Base-by-base conservation (phyloP, 2,888 invertebrate species). In the Cosmopolites sordidus region DNA sequence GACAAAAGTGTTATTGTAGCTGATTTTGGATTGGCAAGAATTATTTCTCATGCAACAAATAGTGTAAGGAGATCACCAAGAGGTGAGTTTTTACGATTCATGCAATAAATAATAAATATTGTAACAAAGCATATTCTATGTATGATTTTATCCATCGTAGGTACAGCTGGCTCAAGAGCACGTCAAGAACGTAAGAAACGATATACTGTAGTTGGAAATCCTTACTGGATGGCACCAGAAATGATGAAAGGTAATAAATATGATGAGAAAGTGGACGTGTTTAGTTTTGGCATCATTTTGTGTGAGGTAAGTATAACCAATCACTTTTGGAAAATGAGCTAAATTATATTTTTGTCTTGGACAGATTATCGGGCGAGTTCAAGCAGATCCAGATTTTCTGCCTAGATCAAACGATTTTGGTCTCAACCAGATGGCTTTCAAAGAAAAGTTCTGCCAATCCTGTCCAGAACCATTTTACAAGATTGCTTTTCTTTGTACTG, bases 221-320 rank as follows among this genome's bases (percentile, higher is more conserved):
- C 96, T 0, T 96, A 94, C 74, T 96, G 95, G 94, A 96, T 96
- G 96, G 96, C 96, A 0, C 96, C 96, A 0, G 96, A 96, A 75
- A 96, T 96, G 96, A 92, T 96, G 91, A 92, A 90, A 72, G 94
- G 94, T 15, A 89, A 92, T 66, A 89, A 90, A 60, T 96, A 96
- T 72, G 95, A 96, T 69, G 95, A 96, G 71, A 93, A 93, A 73
- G 96, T 96, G 0, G 96, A 96, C 69, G 87, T 96, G 56, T 96
- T 96, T 75, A 94, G 94, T 17, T 96, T 92, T 74, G 96, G 96
- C 27, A 95, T 96, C 60, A 88, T 96, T 55, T 76, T 95, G 2
- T 96, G 96, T 71, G 96, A 96, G 85, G 91, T 91, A 65, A 69
- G 72, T 60, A 17, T 37, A n/a, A n/a, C n/a, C n/a, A n/a, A n/a